Percentiles rank a stretch among this genome's conserved stretches.
Evolutionary conservation across 1,140 invertebrate genomes (phyloP).

Genomic region (Thrips palmi): DNA sequence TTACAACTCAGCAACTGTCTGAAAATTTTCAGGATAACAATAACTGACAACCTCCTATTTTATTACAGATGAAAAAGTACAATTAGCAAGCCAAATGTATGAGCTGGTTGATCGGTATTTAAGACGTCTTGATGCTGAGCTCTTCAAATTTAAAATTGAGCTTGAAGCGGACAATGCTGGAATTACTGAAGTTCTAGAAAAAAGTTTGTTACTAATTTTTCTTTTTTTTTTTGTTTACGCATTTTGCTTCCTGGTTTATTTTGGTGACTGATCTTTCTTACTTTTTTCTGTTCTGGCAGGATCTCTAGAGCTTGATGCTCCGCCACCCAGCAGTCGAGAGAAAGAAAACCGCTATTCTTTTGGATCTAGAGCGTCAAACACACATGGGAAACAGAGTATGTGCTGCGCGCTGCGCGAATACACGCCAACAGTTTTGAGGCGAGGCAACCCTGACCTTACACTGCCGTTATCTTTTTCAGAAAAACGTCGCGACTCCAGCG

Average conservation of each 20-base stretch:
- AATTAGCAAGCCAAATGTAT: constrained; percentile 84
- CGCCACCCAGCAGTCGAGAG: constrained; percentile 30
- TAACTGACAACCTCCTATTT: constrained; percentile 7
- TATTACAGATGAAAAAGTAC: constrained; percentile 47
- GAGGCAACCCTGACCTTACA: too few relatives aligned
- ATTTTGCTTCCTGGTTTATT: too few relatives aligned
- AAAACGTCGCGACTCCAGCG: constrained; percentile 26
- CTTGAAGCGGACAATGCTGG: constrained; percentile 95
- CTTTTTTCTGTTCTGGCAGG: constrained; percentile 15
- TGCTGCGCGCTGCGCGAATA: too few relatives aligned
- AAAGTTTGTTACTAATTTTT: constrained; percentile 26
- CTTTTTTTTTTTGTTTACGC: constrained; percentile 7
- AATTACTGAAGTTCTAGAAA: constrained; percentile 91
- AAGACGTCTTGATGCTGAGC: constrained; percentile 77
- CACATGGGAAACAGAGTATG: neutral
- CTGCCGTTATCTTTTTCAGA: constrained; percentile 15
- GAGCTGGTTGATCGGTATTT: constrained; percentile 88
- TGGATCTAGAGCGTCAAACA: constrained; percentile 21
- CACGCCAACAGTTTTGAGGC: too few relatives aligned
- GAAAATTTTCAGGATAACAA: neutral
- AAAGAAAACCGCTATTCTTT: constrained; percentile 39
- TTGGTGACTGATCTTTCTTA: neutral
- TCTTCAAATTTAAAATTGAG: constrained; percentile 97
- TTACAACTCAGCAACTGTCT: too few relatives aligned
- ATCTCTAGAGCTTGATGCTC: constrained; percentile 11